Base-by-base conservation (phyloP, 2,797 vertebrate species). In the Labeo calbasu region DNA sequence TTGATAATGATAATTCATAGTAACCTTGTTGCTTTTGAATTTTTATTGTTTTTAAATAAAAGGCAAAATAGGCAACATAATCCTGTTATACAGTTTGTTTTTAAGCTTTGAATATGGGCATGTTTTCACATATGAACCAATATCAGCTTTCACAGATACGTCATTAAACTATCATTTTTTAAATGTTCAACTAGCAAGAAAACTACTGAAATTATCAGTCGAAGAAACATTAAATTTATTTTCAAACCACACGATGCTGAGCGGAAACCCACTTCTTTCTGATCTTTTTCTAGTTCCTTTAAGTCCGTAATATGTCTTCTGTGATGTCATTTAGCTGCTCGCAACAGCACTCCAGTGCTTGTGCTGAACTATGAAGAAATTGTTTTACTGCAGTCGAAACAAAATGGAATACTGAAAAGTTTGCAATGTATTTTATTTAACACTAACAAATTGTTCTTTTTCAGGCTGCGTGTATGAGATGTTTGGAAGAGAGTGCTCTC, bases 391-490 rank as follows among this genome's bases (percentile, higher is more conserved):
- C 71, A 32, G 4, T 19, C 10, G 2, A 15, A 10, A 1, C n/a
- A 1, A 2, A 36, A 21, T 13, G 23, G 14, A 28, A 32, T 11
- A 3, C 28, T 36, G 17, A 14, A 23, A 28, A 46, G 14, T 50
- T 17, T 51, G 70, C 6, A 4, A 50, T 5, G 46, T 5, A 5
- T 21, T 40, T 72, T 12, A 53, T n/a, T 9, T 21, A 40, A 8
- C 10, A 10, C 36, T 69, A n/a, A 15, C 12, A 9, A 5, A 19
- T 32, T 57, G 8, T 4, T 48, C n/a, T 85, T 88, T 85, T 88
- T 76, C 69, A 96, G 96, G 93, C 2, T 94, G 95, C 17, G 50
- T 94, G 86, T 96, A 95, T 88, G 96, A 96, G 92, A 94, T 93
- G 91, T 94, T 91, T 89, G 95, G 95, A 89, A 94, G 93, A 82